A percentile compares a stretch with the other conserved stretches of the same genome.
Evolutionary conservation across 2,113 vertebrate species (phyloP).

Genomic region (Urocitellus parryii): DNA sequence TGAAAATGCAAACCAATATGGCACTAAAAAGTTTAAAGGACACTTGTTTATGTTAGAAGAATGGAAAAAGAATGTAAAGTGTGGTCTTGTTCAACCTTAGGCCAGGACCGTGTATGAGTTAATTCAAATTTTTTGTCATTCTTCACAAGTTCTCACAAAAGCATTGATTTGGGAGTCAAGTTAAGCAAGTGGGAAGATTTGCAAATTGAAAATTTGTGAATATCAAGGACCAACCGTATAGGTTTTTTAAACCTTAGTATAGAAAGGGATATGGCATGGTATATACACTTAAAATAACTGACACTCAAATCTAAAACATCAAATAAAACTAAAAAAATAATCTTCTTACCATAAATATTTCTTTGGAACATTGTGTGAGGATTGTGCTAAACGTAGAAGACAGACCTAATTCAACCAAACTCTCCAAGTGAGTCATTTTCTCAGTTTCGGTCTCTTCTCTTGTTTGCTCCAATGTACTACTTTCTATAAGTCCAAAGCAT

Average conservation of each 20-base stretch:
- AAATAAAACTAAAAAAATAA: background rate
- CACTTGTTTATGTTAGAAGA: background rate
- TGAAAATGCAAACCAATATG: background rate
- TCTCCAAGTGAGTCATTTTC: constrained; percentile 99
- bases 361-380: constrained; percentile 97
- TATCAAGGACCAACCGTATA: background rate
- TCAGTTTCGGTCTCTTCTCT: constrained; percentile 98
- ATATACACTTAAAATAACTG: background rate
- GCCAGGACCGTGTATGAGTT: background rate
- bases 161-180: background rate
- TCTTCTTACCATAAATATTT: constrained; percentile 95
- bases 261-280: background rate
- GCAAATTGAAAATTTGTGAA: background rate
- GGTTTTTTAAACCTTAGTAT: background rate
- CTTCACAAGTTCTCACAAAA: background rate
- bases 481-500: constrained; percentile 99
- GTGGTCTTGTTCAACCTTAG: background rate
- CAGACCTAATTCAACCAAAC: constrained; percentile 96
- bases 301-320: background rate
- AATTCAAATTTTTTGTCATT: background rate
- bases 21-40: background rate
- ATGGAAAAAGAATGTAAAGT: background rate
- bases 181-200: background rate
- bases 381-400: constrained; percentile 99
- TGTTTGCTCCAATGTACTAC: constrained; percentile 98